Evolutionary conservation across 2,113 vertebrate genomes (phyloP).

Genomic region (Xiphophorus maculatus): DNA sequence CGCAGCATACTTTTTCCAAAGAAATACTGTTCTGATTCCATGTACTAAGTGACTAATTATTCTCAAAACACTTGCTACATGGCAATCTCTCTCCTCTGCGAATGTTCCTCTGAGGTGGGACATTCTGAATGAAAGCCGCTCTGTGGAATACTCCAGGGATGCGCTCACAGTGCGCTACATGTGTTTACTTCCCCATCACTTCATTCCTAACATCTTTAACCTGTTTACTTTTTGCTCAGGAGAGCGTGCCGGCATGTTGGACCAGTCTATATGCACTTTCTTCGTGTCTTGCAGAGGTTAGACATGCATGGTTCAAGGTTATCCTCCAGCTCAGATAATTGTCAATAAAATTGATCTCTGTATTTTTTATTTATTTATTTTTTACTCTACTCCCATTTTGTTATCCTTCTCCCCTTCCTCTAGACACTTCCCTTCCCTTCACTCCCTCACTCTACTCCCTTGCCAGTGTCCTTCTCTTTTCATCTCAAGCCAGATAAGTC

Average conservation of each 20-base stretch:
- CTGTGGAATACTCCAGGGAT: background rate
- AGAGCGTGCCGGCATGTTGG: conserved; percentile 38
- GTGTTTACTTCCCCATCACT: conserved; percentile 14
- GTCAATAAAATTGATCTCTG: conserved; percentile 75
- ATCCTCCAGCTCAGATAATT: conserved; percentile 69
- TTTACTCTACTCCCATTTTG: conserved; percentile 51
- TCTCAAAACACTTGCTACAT: background rate
- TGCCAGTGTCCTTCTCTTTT: conserved; percentile 70
- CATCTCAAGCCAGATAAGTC: conserved; percentile 74
- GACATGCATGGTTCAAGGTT: conserved; percentile 70
- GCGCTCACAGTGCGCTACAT: background rate
- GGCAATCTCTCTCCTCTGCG: background rate
- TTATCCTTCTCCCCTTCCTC: conserved; percentile 26
- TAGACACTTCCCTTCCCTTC: conserved; percentile 44
- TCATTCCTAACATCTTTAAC: conserved; percentile 17
- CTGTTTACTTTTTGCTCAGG: conserved; percentile 33
- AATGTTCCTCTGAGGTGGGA: background rate
- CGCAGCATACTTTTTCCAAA: too few relatives aligned
- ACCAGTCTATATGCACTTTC: conserved; percentile 22
- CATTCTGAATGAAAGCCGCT: background rate
- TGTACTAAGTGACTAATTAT: too few relatives aligned
- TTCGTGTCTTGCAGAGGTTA: conserved; percentile 49
- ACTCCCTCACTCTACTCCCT: conserved; percentile 62
- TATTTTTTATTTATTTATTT: conserved; percentile 51
- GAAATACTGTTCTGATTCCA: too few relatives aligned